Conservation (phyloP, 2,888 invertebrate species). For the Euplagia quadripunctaria region DNA sequence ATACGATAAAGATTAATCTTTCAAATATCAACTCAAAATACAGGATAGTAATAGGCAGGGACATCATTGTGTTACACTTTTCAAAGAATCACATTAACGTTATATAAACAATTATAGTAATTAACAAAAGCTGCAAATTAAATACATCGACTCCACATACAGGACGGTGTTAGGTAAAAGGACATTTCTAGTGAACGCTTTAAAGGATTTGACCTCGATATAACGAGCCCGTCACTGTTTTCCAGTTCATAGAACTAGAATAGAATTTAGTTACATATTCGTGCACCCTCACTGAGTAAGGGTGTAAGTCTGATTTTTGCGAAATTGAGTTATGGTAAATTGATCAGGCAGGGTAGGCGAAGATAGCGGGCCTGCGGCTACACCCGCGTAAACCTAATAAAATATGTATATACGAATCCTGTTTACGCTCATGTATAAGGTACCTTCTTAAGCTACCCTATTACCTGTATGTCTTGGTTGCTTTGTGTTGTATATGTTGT, state of each 20-base stretch:
- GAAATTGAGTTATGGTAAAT: constrained; percentile 20
- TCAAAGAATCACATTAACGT: background rate
- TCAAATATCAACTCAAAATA: background rate
- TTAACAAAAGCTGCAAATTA: background rate
- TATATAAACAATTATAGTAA: background rate
- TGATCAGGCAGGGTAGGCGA: constrained; percentile 3
- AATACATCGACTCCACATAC: background rate
- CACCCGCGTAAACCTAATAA: constrained; percentile 1
- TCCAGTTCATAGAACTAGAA: constrained; percentile 71
- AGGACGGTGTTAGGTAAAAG: background rate
- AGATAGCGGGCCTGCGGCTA: constrained; percentile 1
- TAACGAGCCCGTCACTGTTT: constrained; percentile 62
- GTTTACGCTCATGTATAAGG: background rate
- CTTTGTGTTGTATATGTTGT: background rate
- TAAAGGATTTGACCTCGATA: constrained; percentile 42
- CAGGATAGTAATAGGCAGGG: background rate
- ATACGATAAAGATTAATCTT: too few species aligned
- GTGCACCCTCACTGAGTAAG: constrained; percentile 7
- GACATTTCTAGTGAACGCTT: constrained; percentile 35
- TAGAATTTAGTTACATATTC: constrained; percentile 72
- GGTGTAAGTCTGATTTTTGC: constrained; percentile 21
- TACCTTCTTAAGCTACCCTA: background rate
- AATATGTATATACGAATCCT: constrained; percentile 9
- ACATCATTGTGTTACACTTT: background rate
- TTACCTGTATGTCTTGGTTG: background rate